phyloP scores from a whole-genome alignment of 2,888 invertebrate genomes.

The Dione juno region DNA sequence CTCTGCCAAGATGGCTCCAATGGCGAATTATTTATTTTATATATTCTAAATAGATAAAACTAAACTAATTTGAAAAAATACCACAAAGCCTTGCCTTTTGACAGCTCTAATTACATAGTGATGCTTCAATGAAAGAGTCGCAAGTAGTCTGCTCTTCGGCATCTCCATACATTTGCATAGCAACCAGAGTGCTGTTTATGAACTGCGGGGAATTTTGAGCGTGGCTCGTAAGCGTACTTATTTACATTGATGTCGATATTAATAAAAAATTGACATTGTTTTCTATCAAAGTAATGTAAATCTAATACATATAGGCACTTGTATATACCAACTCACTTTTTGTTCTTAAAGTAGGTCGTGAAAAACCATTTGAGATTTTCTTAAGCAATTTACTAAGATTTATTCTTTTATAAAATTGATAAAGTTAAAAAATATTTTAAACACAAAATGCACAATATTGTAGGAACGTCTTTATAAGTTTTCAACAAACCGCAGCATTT shows the following conservation, averaged over 20 bases:
- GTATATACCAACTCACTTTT: background rate
- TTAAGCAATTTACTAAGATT: background rate
- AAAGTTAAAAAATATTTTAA: background rate
- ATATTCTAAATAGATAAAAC: background rate
- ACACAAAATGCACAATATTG: constrained; percentile 4
- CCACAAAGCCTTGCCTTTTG: constrained; percentile 43
- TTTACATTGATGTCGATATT: constrained; percentile 13
- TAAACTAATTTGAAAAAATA: constrained; percentile 14
- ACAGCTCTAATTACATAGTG: constrained; percentile 38
- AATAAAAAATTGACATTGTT: background rate
- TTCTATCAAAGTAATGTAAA: background rate
- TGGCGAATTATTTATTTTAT: background rate
- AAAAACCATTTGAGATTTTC: background rate
- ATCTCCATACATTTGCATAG: constrained; percentile 72
- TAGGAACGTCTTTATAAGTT: constrained; percentile 33
- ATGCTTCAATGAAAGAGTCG: constrained; percentile 45
- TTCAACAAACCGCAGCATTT: constrained; percentile 35
- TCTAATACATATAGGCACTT: background rate
- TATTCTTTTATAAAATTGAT: background rate
- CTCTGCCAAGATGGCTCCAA: too few species aligned
- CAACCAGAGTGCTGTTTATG: constrained; percentile 35
- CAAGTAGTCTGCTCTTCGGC: constrained; percentile 41
- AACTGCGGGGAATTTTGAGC: constrained; percentile 33
- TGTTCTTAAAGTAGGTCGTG: background rate
- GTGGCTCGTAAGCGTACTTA: constrained; percentile 14